These are phyloP conservation scores for Plagiodera versicolora DNA, from an alignment of 2,888 invertebrate genomes.

Conservation along the genomic window DNA sequence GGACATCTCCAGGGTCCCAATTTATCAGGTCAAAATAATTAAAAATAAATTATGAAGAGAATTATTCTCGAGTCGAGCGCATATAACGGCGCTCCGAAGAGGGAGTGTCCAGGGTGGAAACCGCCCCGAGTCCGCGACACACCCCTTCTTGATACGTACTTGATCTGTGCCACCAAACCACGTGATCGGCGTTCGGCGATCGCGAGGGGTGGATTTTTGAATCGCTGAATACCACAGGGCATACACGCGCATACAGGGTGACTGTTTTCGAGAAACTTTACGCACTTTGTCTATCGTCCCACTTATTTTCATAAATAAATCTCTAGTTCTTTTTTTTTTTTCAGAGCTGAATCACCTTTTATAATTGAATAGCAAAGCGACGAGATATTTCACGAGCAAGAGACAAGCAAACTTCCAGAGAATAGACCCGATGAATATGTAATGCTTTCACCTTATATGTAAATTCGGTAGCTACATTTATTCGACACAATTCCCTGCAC, in stretches of 20 bases:
- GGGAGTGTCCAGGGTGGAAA: slow-evolving; percentile 43
- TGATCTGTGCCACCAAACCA: slow-evolving; percentile 11
- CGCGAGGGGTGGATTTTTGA: slow-evolving; percentile 14
- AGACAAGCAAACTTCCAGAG: slow-evolving; percentile 38
- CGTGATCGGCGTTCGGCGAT: slow-evolving; percentile 7
- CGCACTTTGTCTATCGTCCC: neutral
- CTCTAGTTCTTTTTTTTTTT: too few relatives aligned
- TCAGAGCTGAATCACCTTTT: neutral
- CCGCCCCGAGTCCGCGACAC: slow-evolving; percentile 46
- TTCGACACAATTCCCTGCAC: slow-evolving; percentile 23
- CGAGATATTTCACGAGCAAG: slow-evolving; percentile 3
- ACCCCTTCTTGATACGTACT: slow-evolving; percentile 16
- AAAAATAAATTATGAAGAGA: slow-evolving; percentile 39
- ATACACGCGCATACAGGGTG: too few relatives aligned
- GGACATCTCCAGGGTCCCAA: slow-evolving; percentile 29
- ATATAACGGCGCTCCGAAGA: slow-evolving; percentile 35
- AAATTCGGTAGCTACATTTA: slow-evolving; percentile 31
- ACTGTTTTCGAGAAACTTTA: too few relatives aligned
- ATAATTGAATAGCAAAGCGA: neutral
- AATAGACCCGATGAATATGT: slow-evolving; percentile 47
- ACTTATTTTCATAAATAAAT: too few relatives aligned
- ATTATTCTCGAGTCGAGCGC: slow-evolving; percentile 32
- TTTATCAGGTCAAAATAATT: slow-evolving; percentile 41
- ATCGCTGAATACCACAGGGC: too few relatives aligned
- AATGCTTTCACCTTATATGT: slow-evolving; percentile 43